Conservation (phyloP, 1,140 invertebrate genomes). For the Tribolium castaneum region DNA sequence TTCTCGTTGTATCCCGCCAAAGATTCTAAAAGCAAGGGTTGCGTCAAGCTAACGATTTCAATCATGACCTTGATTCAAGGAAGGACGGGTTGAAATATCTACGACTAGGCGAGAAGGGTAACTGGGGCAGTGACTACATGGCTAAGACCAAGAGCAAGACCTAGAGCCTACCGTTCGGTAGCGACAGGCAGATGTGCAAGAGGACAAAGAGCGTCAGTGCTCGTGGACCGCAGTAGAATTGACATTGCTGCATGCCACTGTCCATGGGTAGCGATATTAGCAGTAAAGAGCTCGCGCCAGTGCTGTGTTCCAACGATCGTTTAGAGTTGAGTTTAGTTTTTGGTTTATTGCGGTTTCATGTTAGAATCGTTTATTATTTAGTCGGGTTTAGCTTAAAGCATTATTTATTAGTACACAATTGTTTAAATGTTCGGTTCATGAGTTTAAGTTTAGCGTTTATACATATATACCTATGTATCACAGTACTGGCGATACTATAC, state of each 20-base stretch:
- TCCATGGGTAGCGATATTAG: constrained; percentile 56
- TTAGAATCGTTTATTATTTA: constrained; percentile 47
- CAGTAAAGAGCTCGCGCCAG: constrained; percentile 55
- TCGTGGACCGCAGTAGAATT: constrained; percentile 59
- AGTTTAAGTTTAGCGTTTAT: constrained; percentile 50
- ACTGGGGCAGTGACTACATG: neutral
- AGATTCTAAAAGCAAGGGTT: constrained; percentile 71
- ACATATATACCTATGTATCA: constrained; percentile 51
- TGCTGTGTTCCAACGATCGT: constrained; percentile 50
- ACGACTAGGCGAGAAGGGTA: no score
- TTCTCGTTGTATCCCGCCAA: constrained; percentile 92
- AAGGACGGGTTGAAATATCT: neutral
- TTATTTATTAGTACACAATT: constrained; percentile 50
- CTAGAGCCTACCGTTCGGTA: constrained; percentile 62
- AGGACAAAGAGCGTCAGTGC: constrained; percentile 61
- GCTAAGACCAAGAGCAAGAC: constrained; percentile 29
- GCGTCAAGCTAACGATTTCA: neutral
- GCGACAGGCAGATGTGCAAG: constrained; percentile 62
- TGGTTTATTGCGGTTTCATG: constrained; percentile 45
- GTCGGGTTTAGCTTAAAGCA: constrained; percentile 38
- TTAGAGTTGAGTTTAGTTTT: constrained; percentile 37
- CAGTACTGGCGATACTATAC: constrained; percentile 44
- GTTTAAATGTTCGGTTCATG: constrained; percentile 46
- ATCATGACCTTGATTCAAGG: constrained; percentile 1
- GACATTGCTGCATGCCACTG: constrained; percentile 60